phyloP scores from a whole-genome alignment of 2,888 invertebrate species.

The Pyralis farinalis region DNA sequence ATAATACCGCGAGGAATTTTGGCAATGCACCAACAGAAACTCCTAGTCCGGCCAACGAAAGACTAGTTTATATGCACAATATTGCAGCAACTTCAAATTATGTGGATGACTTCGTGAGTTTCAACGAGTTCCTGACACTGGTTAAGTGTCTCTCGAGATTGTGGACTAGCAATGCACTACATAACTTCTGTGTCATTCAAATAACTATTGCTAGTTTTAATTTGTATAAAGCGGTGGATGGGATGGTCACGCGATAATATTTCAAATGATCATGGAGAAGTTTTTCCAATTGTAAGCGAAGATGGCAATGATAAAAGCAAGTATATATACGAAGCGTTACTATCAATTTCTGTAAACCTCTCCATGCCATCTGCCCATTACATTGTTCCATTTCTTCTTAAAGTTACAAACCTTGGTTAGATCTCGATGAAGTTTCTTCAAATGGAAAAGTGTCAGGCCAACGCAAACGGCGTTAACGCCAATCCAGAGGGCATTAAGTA shows the following conservation, averaged over 20 bases:
- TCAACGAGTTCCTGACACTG: constrained; percentile 40
- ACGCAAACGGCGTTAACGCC: constrained; percentile 93
- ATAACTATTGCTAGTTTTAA: constrained; percentile 33
- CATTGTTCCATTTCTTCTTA: constrained; percentile 18
- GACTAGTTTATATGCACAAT: constrained; percentile 41
- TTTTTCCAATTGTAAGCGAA: constrained; percentile 28
- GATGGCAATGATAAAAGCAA: constrained; percentile 42
- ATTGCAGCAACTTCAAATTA: constrained; percentile 40
- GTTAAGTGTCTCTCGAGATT: constrained; percentile 32
- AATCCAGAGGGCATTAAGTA: constrained; percentile 95
- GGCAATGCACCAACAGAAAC: constrained; percentile 57
- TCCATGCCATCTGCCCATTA: constrained; percentile 44
- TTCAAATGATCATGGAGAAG: constrained; percentile 55
- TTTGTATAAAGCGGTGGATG: constrained; percentile 50
- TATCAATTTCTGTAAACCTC: constrained; percentile 35
- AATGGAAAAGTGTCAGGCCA: constrained; percentile 90
- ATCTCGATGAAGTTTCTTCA: constrained; percentile 90
- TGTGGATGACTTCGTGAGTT: constrained; percentile 50
- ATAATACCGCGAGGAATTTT: constrained; percentile 48
- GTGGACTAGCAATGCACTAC: constrained; percentile 47
- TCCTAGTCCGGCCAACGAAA: constrained; percentile 41
- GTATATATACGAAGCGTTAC: constrained; percentile 38
- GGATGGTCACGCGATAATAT: constrained; percentile 30
- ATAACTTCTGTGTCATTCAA: constrained; percentile 41
- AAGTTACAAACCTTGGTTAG: constrained; percentile 83